Base-by-base conservation (phyloP, 2,888 invertebrate species). In the Halictus ligatus region DNA sequence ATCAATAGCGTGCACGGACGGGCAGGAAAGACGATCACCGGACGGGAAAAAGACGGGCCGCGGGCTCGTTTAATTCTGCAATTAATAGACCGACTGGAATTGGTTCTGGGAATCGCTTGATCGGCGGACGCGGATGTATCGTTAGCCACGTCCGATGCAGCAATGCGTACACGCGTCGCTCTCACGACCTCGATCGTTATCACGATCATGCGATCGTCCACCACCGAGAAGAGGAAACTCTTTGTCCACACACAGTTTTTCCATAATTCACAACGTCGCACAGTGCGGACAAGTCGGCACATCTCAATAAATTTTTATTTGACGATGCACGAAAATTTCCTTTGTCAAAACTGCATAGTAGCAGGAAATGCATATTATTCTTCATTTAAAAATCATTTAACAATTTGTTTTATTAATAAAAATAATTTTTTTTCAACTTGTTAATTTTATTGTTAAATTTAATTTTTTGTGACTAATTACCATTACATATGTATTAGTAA, bases 151-250 rank as follows among this genome's bases (percentile, higher is more conserved):
- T 40, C 58, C 77, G 64, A 84, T 81, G 86, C 80, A 80, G 35
- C 58, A 74, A 80, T 69, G 77, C 80, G 58, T 60, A 58, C 72
- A 58, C 81, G 58, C 67, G 82, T 76, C 54, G 48, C 54, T 54
- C 43, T 12, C 43, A 43, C 76, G 80, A 77, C 85, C 87, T 80
- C 87, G 88, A 85, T 88, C 83, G 81, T 83, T 87, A 84, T 87
- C 71, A 7, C 10, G 71, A 71, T 43, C n/a, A 12, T 43, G 43
- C 43, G 13, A 71, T 71, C 13, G n/a, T 43, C 40, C n/a, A n/a
- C 2, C 71, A 43, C 43, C 13, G 43, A 5, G 71, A 71, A n/a
- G 71, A 71, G n/a, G 43, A 43, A n/a, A n/a, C 43, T 43, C n/a
- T n/a, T 43, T 43, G 21, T 12, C 13, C 5, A n/a, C 43, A 6